These are phyloP conservation scores for Dysdera silvatica DNA, from an alignment of 1,140 invertebrate species.

Conservation along the genomic window DNA sequence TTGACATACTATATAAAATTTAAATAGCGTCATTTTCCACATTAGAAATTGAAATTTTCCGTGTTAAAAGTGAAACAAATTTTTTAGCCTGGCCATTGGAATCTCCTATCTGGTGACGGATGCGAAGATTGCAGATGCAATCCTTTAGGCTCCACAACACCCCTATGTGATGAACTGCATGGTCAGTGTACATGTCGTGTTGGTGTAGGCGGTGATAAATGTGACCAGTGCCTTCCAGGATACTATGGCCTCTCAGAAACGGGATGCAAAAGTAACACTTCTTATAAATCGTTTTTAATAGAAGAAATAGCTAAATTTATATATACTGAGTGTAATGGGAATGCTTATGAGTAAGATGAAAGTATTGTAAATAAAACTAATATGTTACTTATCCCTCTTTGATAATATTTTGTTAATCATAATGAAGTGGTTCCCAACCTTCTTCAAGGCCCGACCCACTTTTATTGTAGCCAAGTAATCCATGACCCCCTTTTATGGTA, in stretches of 20 bases:
- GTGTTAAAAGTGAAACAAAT: background rate
- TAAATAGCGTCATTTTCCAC: background rate
- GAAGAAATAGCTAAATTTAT: background rate
- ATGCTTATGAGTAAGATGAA: too few species aligned
- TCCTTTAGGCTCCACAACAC: constrained; percentile 58
- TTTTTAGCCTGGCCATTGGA: constrained; percentile 64
- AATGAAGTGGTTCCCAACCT: too few species aligned
- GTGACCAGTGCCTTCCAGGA: constrained; percentile 66
- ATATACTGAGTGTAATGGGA: background rate
- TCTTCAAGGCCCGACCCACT: too few species aligned
- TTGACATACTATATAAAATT: too few species aligned
- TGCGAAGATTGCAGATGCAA: constrained; percentile 68
- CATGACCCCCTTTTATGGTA: too few species aligned
- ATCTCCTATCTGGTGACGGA: constrained; percentile 55
- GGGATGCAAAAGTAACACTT: constrained; percentile 48
- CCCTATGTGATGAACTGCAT: constrained; percentile 61
- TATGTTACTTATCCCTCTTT: too few species aligned
- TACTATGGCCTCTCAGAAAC: constrained; percentile 72
- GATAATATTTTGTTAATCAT: too few species aligned
- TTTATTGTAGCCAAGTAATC: too few species aligned
- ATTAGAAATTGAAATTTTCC: background rate
- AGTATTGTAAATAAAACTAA: too few species aligned
- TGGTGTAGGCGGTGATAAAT: constrained; percentile 70
- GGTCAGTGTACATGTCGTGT: constrained; percentile 78
- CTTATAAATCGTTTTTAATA: background rate